Evolutionary conservation across 2,113 vertebrate genomes (phyloP).

Genomic region (Dipodomys merriami): DNA sequence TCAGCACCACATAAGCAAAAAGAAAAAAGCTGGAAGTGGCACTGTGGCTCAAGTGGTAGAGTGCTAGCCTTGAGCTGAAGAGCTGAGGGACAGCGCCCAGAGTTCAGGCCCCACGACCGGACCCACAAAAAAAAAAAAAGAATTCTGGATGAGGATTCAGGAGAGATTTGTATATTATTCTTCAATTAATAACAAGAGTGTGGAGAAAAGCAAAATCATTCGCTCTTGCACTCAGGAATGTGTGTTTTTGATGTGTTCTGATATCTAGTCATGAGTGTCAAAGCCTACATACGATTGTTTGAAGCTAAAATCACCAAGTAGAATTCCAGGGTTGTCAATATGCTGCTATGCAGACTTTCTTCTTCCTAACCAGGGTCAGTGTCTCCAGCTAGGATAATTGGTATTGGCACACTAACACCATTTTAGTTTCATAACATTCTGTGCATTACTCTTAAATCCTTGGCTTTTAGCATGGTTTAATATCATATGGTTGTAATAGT

Average conservation of each 20-base stretch:
- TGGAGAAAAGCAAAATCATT: constrained; percentile 30
- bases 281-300: background rate
- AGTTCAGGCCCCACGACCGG: too few relatives aligned
- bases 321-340: background rate
- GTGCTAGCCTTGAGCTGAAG: too few relatives aligned
- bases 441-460: constrained; percentile 71
- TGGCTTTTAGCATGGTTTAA: constrained; percentile 75
- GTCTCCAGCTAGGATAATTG: constrained; percentile 56
- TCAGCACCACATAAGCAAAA: too few relatives aligned
- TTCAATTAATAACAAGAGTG: background rate
- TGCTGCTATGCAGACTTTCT: background rate
- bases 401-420: background rate
- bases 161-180: background rate
- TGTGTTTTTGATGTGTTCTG: constrained; percentile 20
- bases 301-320: background rate
- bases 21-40: too few relatives aligned
- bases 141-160: background rate
- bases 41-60: too few relatives aligned
- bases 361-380: background rate
- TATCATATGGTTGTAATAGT: constrained; percentile 80
- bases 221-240: background rate
- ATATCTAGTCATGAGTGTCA: background rate
- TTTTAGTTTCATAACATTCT: constrained; percentile 65
- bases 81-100: too few relatives aligned
- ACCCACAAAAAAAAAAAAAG: too few relatives aligned